phyloP scores from a whole-genome alignment of 1,140 invertebrate species.

The Monochamus saltuarius region DNA sequence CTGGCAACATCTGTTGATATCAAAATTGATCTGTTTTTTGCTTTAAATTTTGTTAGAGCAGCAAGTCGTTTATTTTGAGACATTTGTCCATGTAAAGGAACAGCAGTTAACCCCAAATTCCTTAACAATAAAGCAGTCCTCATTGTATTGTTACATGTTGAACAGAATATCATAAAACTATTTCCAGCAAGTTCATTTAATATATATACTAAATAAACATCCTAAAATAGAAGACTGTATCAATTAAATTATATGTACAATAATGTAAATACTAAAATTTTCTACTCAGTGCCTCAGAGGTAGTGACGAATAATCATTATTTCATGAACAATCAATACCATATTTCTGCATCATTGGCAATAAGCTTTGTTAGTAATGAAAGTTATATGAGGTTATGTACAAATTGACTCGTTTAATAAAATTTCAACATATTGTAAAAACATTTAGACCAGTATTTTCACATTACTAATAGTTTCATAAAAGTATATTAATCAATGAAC shows the following conservation, averaged over 20 bases:
- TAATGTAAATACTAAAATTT: not conserved
- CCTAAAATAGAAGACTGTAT: constrained; percentile 57
- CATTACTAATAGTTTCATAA: no score
- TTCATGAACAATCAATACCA: constrained; percentile 23
- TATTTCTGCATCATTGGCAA: not conserved
- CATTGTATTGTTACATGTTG: constrained; percentile 91
- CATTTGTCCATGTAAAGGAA: constrained; percentile 98
- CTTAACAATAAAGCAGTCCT: constrained; percentile 84
- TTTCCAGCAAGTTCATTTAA: constrained; percentile 95
- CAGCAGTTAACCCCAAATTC: constrained; percentile 85
- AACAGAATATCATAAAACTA: constrained; percentile 96
- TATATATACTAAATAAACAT: constrained; percentile 95
- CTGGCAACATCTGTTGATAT: constrained; percentile 98
- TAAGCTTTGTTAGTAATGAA: not conserved
- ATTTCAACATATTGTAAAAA: no score
- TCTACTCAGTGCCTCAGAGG: constrained; percentile 18
- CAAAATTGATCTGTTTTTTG: constrained; percentile 81
- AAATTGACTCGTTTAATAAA: no score
- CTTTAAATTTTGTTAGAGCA: constrained; percentile 90
- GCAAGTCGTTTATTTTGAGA: constrained; percentile 90
- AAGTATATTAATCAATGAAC: no score
- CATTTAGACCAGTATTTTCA: no score
- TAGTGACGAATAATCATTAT: constrained; percentile 30
- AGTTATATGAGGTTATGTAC: not conserved
- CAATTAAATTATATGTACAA: not conserved